A percentile compares a stretch with the other conserved stretches of the same genome.
These are phyloP conservation scores for Sander lucioperca DNA, from an alignment of 2,113 vertebrate species.

Conservation along the genomic window DNA sequence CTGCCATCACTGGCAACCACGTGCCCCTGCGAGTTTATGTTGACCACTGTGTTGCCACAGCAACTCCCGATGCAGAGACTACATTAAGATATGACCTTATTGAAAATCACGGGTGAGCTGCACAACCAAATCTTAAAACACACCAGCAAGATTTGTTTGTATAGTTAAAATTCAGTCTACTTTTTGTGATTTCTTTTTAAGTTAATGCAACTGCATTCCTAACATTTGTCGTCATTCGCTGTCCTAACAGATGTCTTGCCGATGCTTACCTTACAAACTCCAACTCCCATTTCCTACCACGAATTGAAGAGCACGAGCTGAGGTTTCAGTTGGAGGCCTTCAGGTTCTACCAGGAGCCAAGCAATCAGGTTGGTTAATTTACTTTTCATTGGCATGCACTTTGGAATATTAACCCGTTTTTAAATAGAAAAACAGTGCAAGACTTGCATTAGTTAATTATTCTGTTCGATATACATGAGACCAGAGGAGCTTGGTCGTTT, in stretches of 20 bases:
- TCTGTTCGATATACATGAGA: neutral
- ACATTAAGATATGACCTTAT: constrained; percentile 72
- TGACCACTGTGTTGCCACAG: constrained; percentile 75
- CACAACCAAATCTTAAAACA: too few relatives aligned
- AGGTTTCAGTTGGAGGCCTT: constrained; percentile 78
- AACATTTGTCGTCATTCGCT: neutral
- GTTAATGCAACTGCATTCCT: neutral
- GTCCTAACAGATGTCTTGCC: constrained; percentile 69
- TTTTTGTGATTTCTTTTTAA: neutral
- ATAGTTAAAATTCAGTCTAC: neutral
- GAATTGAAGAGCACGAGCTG: constrained; percentile 64
- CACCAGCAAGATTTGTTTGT: neutral
- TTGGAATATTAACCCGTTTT: neutral
- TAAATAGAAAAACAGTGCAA: neutral
- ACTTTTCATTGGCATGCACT: neutral
- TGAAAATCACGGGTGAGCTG: constrained; percentile 69
- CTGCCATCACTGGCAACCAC: constrained; percentile 64
- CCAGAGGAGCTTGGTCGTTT: neutral
- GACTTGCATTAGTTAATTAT: neutral
- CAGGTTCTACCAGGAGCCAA: constrained; percentile 65
- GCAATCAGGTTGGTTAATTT: constrained; percentile 44
- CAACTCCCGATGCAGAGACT: constrained; percentile 49
- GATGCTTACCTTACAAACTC: constrained; percentile 76
- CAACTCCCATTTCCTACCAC: constrained; percentile 66
- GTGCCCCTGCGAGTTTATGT: constrained; percentile 68